These are phyloP conservation scores for Sinelater perroti DNA, from an alignment of 2,888 invertebrate species.

Conservation along the genomic window DNA sequence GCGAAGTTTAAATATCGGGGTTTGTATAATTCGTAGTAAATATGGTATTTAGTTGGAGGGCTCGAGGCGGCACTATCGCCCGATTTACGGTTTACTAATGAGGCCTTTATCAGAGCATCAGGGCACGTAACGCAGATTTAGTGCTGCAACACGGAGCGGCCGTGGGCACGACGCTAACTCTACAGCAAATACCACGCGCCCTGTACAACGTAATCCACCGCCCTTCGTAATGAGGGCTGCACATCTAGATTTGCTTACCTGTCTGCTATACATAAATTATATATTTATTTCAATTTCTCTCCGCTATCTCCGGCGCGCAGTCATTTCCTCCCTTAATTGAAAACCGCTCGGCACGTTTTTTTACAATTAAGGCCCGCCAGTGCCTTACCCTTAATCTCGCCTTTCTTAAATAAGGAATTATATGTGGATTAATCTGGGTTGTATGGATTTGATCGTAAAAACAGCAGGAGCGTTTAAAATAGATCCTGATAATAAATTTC, in stretches of 20 bases:
- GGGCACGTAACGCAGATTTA: slow-evolving; percentile 63
- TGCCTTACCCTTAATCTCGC: no score
- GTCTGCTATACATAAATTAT: slow-evolving; percentile 37
- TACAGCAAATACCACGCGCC: slow-evolving; percentile 52
- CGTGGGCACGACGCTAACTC: slow-evolving; percentile 49
- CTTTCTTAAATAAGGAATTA: no score
- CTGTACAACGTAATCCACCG: slow-evolving; percentile 34
- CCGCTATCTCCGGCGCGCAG: background rate
- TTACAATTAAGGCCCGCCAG: no score
- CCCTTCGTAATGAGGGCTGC: slow-evolving; percentile 19
- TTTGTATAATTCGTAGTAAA: slow-evolving; percentile 45
- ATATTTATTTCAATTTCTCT: slow-evolving; percentile 33
- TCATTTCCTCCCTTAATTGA: background rate
- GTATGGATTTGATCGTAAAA: no score
- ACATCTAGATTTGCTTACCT: slow-evolving; percentile 28
- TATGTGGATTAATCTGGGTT: no score
- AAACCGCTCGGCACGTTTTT: no score
- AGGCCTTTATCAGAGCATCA: slow-evolving; percentile 62
- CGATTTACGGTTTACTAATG: slow-evolving; percentile 64
- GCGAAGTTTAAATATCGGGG: slow-evolving; percentile 42
- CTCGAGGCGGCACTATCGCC: slow-evolving; percentile 52
- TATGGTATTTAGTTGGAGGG: slow-evolving; percentile 45
- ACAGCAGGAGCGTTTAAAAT: no score
- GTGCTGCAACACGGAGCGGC: slow-evolving; percentile 53
- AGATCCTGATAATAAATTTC: no score